Conservation (phyloP, 2,888 invertebrate species). For the Trachelus tabidus region DNA sequence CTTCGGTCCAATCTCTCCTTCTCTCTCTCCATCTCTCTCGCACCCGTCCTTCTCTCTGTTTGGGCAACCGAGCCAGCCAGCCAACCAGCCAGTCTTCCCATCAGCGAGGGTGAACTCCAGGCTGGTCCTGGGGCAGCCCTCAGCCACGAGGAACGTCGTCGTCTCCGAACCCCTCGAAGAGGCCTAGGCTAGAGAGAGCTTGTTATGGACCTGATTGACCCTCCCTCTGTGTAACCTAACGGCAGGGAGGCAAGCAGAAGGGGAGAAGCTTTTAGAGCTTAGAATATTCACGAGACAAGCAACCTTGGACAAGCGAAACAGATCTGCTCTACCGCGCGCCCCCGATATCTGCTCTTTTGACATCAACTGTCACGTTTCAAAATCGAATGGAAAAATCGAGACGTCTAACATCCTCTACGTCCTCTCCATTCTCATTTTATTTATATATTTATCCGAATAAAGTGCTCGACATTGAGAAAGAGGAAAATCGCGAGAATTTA, state of each 20-base stretch:
- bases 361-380: conserved; percentile 16
- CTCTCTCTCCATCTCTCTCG: conserved; percentile 9
- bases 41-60: neutral
- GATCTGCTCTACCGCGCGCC: conserved; percentile 14
- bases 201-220: conserved; percentile 66
- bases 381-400: neutral
- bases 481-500: neutral
- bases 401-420: neutral
- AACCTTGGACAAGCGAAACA: conserved; percentile 53
- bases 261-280: conserved; percentile 64
- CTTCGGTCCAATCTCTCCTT: conserved; percentile 19
- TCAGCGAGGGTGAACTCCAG: neutral
- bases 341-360: conserved; percentile 24
- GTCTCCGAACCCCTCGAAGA: conserved; percentile 4
- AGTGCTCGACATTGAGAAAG: neutral
- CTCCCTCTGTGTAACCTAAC: conserved; percentile 52
- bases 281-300: conserved; percentile 64
- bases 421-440: neutral
- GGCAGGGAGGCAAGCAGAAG: conserved; percentile 37
- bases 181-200: conserved; percentile 42
- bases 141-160: neutral
- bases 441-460: neutral
- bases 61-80: neutral
- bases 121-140: neutral
- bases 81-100: neutral